Percentiles rank a stretch among this genome's conserved stretches.
Evolutionary conservation across 2,888 invertebrate species (phyloP).

Genomic region (Machimus atricapillus): DNA sequence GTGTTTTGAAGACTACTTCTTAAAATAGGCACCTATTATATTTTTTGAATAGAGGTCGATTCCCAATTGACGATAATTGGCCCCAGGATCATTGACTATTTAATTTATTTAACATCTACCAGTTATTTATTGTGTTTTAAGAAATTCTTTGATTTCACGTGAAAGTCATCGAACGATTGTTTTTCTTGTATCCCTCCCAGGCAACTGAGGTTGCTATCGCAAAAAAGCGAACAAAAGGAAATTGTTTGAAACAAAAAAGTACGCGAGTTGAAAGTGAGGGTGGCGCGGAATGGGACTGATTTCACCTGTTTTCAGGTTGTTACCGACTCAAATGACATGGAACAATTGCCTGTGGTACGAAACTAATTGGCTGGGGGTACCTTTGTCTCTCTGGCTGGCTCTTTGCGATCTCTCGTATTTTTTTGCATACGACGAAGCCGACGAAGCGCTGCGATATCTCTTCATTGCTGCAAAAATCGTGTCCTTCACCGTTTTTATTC

Average conservation of each 20-base stretch:
- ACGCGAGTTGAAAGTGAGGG: neutral
- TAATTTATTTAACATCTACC: neutral
- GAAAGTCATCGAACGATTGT: neutral
- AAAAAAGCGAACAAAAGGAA: neutral
- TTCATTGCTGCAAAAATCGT: neutral
- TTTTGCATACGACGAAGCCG: neutral
- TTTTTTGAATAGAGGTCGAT: neutral
- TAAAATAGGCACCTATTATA: too few species aligned
- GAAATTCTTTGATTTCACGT: neutral
- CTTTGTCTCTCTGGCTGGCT: neutral
- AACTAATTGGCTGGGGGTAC: constrained; percentile 20
- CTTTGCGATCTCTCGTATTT: neutral
- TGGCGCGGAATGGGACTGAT: neutral
- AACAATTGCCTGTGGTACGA: constrained; percentile 14
- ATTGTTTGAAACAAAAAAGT: neutral
- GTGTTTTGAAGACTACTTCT: neutral
- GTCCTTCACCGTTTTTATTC: neutral
- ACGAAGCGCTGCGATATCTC: neutral
- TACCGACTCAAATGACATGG: constrained; percentile 16
- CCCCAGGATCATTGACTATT: neutral
- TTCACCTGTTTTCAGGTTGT: constrained; percentile 8
- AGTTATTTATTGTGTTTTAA: neutral
- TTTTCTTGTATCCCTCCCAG: neutral
- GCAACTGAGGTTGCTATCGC: neutral
- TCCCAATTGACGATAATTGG: neutral